phyloP scores from a whole-genome alignment of 2,797 vertebrate species.

The Melanotaenia nigrans region DNA sequence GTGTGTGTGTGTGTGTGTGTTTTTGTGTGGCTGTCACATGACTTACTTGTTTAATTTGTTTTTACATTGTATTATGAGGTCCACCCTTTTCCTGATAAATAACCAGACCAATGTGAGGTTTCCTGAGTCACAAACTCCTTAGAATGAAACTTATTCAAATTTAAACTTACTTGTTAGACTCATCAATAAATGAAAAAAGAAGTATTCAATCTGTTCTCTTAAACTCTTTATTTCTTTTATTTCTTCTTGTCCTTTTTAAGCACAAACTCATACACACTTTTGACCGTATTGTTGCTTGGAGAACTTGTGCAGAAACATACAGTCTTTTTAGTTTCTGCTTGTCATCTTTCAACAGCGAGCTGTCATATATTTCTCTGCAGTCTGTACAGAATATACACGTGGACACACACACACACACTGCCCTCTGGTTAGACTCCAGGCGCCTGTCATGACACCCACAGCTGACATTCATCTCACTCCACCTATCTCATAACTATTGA shows the following conservation, averaged over 20 bases:
- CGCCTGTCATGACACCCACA: conserved; percentile 55
- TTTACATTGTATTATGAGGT: background rate
- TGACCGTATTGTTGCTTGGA: conserved; percentile 47
- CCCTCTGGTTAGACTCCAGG: conserved; percentile 59
- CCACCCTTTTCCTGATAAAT: background rate
- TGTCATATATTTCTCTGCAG: conserved; percentile 57
- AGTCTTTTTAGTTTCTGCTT: conserved; percentile 74
- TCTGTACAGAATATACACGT: conserved; percentile 22
- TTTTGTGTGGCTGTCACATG: no score
- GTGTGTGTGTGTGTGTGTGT: no score
- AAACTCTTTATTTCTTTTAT: background rate
- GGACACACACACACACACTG: conserved; percentile 12
- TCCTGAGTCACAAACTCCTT: background rate
- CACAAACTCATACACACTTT: background rate
- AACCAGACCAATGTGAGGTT: background rate
- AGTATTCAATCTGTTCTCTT: conserved; percentile 1
- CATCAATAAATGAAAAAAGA: conserved; percentile 19
- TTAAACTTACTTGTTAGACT: background rate
- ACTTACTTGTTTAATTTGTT: background rate
- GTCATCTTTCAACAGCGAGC: conserved; percentile 70
- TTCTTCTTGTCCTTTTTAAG: conserved; percentile 18
- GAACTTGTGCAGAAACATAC: conserved; percentile 62
- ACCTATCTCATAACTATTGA: conserved; percentile 41
- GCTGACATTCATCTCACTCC: conserved; percentile 49
- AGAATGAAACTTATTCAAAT: background rate